Evolutionary conservation across 2,797 vertebrate species (phyloP), one percentile per base, ranked within the genome.

Genomic region (Geotria australis): DNA sequence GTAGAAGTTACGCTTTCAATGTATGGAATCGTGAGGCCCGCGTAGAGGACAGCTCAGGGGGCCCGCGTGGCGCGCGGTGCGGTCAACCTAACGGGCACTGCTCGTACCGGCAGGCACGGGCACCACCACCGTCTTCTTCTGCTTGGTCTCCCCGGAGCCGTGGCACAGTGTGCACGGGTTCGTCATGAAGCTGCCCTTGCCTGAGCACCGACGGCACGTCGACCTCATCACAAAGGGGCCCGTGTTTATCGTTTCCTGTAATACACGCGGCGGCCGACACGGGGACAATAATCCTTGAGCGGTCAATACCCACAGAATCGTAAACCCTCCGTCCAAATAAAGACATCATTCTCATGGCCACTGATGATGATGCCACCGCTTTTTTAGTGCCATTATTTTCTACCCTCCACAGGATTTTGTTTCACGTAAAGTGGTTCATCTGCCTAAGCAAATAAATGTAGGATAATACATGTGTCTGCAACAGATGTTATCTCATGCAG

Each of bases 191-290:
- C 78, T 71, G 49, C 89, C 91, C 8, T 80, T 81, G 6, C 91
- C 91, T 0, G 74, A 68, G 3, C 91, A 98, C 10, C 81, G 78
- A 1, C 86, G 78, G 59, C 91, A 98, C 0, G 83, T 86, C 2
- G 91, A 94, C 3, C 86, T 79, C 91, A 98, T 98, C 60, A 98
- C 86, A 1, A 98, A 98, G 0, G 89, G 91, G 2, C 91, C 91
- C 0, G 81, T 96, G 57, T 89, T 96, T 65, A 96, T 72, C 0
- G 91, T 98, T 72, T 96, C 91, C 91, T 98, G 46, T 45, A 38
- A 38, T 24, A 38, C 24, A 38, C 5, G 24, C 24, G 24, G 24
- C 24, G 10, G 38, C 38, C 60, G 58, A 58, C 48, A 1, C 9
- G 46, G 56, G 58, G 10, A 46, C 46, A 49, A 55, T n/a, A 24